phyloP scores from a whole-genome alignment of 2,797 vertebrate genomes.

The Euphonia xanthogaster region DNA sequence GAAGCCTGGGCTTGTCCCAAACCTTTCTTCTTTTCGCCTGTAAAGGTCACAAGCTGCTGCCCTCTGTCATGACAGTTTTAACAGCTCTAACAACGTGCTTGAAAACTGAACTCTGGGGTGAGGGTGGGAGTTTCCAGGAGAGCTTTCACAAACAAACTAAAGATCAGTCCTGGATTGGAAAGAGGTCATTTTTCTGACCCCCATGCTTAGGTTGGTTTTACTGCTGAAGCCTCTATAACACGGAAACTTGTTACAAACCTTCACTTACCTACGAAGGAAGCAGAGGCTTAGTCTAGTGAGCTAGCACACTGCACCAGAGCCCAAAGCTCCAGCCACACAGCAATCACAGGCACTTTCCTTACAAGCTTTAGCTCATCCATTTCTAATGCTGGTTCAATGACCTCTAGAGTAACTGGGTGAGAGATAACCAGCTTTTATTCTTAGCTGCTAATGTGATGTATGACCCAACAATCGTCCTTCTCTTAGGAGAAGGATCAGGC shows the following conservation, averaged over 20 bases:
- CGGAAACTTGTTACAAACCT: neutral
- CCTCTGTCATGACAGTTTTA: neutral
- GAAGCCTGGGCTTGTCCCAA: neutral
- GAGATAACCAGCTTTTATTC: constrained; percentile 45
- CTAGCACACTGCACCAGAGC: neutral
- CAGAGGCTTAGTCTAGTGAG: constrained; percentile 4
- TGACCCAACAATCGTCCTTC: constrained; percentile 15
- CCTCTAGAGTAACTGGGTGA: neutral
- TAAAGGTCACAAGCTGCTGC: neutral
- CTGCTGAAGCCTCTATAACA: neutral
- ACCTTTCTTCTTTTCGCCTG: neutral
- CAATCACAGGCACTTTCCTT: neutral
- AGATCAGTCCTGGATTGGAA: neutral
- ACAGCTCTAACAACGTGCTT: fast-evolving
- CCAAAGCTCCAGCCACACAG: neutral
- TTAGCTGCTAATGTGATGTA: neutral
- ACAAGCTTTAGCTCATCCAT: neutral
- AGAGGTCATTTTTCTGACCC: constrained; percentile 12
- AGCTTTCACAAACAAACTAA: neutral
- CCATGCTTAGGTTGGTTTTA: neutral
- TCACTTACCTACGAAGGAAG: neutral
- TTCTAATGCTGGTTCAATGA: constrained; percentile 17
- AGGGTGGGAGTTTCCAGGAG: neutral
- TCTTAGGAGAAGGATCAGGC: constrained; percentile 16
- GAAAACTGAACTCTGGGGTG: neutral